Evolutionary conservation across 2,797 vertebrate genomes (phyloP), one percentile per base, ranked within the genome.

Genomic region (Myotis myotis): DNA sequence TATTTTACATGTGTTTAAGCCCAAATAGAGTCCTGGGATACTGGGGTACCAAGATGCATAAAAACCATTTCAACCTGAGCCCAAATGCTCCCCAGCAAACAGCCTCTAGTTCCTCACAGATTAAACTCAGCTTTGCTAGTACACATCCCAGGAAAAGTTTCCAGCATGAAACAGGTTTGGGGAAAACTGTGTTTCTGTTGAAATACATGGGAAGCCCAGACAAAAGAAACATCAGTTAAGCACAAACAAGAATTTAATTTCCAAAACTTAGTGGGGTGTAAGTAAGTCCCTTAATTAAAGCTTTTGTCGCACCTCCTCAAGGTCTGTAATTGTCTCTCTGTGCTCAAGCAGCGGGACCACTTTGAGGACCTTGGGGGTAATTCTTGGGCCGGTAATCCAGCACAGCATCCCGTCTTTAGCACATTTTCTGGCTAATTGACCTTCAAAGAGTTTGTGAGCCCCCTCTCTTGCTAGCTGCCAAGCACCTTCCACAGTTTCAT

Each of bases 391-490:
- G 90, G 62, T 98, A 98, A 98, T 98, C 98, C 97, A 96, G 96
- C 88, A 72, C 96, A 97, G 97, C 96, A 96, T 97, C 98, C 98
- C 94, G 96, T 98, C 96, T 98, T 99, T 98, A 98, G 97, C 98
- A 95, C 94, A 97, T 99, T 99, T 99, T 98, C 98, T 99, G 98
- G 97, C 98, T 98, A 98, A 99, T 98, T 99, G 98, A 98, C 98
- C 98, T 98, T 98, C 98, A 98, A 98, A 98, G 98, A 89, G 85
- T 96, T 97, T 88, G 90, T 0, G 89, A 98, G 97, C 93, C 95
- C 96, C 96, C 90, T 94, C 85, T 62, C 87, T 96, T 96, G 96
- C 97, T 97, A 96, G 90, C 97, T 98, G 97, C 98, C 97, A 98
- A 98, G 98, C 97, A 98, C 97, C 97, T 98, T 98, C 97, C 98